Evolutionary conservation across 37 sponge, comb jelly and placozoan genomes (phyloP), one percentile per base, ranked within the genome.

Genomic region (Bolinopsis microptera): DNA sequence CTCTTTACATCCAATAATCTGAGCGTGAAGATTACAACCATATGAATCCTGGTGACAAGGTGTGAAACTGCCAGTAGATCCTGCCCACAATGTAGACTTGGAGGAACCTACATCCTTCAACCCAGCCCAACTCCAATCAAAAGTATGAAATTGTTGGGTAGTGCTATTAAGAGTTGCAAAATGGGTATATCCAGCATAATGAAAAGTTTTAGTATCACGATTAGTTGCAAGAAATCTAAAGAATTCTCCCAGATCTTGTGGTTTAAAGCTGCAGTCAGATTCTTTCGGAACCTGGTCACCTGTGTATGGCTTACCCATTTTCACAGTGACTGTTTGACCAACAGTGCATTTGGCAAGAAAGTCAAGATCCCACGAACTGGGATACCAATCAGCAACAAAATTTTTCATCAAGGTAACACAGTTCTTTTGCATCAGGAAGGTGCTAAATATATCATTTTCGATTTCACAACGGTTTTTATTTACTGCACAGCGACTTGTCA

Each of bases 31-130:
- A 75, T 98, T 98, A 39, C 93, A 96, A 0, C 98, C 98, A 86
- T 98, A 98, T 0, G 96, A 96, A 93, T 98, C 98, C 38, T 95
- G 96, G 36, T 98, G 98, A 92, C 97, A 97, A n/a, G 98, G 98
- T 3, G 98, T 98, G 93, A 82, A 95, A 3, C 97, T 95, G 2
- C 95, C 96, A 39, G 95, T 94, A 31, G 95, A 93, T n/a, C 98
- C 98, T 3, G 95, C 76, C 98, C 98, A 98, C 38, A 98, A 76
- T 0, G 95, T 95, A 3, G 96, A 95, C 18, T 97, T 92, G 32
- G 39, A 35, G 16, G 95, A 95, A 38, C 69, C 92, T 32, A 95
- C 74, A 27, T 93, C 95, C n/a, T 93, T 69, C 22, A 97, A 96
- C 22, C 98, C 98, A 93, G 96, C 94, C 90, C 94, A 35, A 25